These are phyloP conservation scores for Aradus depressus DNA, from an alignment of 2,888 invertebrate genomes.

Conservation along the genomic window DNA sequence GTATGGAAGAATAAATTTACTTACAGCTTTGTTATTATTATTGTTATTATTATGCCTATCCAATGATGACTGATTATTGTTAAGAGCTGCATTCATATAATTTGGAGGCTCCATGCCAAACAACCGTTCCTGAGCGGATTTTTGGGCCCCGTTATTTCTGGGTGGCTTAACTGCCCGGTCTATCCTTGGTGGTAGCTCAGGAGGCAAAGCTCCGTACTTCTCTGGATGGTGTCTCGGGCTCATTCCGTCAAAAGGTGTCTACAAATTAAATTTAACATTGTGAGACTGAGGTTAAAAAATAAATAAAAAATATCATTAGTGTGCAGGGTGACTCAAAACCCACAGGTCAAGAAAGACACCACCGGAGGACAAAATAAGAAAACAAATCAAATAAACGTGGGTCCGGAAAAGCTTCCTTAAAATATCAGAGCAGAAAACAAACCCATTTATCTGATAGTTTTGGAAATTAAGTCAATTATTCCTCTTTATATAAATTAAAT, in stretches of 20 bases:
- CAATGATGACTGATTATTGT: constrained; percentile 38
- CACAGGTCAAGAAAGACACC: too few relatives aligned
- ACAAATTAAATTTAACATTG: constrained; percentile 19
- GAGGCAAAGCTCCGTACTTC: constrained; percentile 41
- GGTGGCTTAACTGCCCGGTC: constrained; percentile 66
- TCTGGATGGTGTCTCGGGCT: constrained; percentile 30
- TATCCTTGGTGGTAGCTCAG: constrained; percentile 75
- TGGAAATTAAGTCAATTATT: too few relatives aligned
- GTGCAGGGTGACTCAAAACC: too few relatives aligned
- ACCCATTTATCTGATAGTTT: too few relatives aligned
- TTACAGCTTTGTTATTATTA: constrained; percentile 35
- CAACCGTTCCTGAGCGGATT: constrained; percentile 59
- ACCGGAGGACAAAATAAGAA: too few relatives aligned
- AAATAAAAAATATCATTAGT: too few relatives aligned
- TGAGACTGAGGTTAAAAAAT: too few relatives aligned
- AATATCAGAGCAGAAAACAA: too few relatives aligned
- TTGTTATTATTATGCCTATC: constrained; percentile 36
- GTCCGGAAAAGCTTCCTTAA: too few relatives aligned
- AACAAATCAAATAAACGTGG: too few relatives aligned
- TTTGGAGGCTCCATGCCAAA: constrained; percentile 45
- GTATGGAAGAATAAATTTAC: constrained; percentile 6
- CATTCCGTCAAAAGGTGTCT: constrained; percentile 31
- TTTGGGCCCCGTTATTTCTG: constrained; percentile 37
- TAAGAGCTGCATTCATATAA: constrained; percentile 43
- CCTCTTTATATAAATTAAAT: too few relatives aligned